Percentiles rank a stretch among this genome's conserved stretches.
These are phyloP conservation scores for Carabus problematicus DNA, from an alignment of 2,888 invertebrate species.

Conservation along the genomic window DNA sequence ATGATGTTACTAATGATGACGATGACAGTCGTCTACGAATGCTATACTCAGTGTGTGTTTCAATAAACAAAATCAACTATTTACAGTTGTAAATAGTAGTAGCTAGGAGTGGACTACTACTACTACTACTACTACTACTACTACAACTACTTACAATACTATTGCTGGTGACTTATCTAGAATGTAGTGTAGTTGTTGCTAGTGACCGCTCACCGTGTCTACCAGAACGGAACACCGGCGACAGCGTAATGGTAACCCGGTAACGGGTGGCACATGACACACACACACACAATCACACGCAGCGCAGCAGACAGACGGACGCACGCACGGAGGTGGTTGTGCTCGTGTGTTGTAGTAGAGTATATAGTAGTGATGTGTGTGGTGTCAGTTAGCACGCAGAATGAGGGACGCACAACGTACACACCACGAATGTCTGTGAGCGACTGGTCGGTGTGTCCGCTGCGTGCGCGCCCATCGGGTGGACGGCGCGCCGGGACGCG, in stretches of 20 bases:
- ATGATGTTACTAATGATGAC: too few species aligned
- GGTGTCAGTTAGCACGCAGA: conserved; percentile 13
- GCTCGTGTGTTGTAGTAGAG: conserved; percentile 9
- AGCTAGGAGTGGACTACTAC: background rate
- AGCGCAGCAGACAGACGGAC: conserved; percentile 29
- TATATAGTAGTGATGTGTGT: conserved; percentile 4
- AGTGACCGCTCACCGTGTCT: too few species aligned
- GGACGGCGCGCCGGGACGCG: conserved; percentile 30
- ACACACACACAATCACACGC: conserved; percentile 48
- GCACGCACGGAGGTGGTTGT: conserved; percentile 1
- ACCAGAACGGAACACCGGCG: too few species aligned
- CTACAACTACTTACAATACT: too few species aligned
- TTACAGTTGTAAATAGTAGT: background rate
- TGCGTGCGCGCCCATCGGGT: conserved; percentile 16
- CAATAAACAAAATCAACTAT: background rate
- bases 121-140: background rate
- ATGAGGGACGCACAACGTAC: background rate
- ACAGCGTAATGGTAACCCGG: conserved; percentile 63
- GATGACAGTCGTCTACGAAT: too few species aligned
- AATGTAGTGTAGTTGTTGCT: too few species aligned
- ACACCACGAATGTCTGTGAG: conserved; percentile 14
- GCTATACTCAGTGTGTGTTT: too few species aligned
- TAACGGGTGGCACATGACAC: conserved; percentile 65
- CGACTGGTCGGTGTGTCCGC: conserved; percentile 22
- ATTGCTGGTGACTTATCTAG: too few species aligned